phyloP scores from a whole-genome alignment of 2,113 vertebrate species.

The Macaca nemestrina region DNA sequence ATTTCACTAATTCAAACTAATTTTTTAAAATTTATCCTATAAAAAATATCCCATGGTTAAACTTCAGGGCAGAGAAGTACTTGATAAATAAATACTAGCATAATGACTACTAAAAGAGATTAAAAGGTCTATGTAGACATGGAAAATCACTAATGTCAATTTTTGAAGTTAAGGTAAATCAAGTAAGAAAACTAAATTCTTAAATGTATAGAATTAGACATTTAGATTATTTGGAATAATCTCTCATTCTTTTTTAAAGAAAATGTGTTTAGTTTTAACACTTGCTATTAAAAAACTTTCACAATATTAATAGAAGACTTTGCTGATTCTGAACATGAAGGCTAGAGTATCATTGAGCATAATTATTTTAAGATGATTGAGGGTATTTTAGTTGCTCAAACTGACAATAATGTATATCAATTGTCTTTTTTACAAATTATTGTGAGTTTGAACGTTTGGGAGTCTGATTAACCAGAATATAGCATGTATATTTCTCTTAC shows the following conservation, averaged over 20 bases:
- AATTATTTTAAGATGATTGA: background rate
- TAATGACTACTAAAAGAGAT: background rate
- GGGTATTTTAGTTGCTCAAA: background rate
- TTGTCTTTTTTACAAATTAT: background rate
- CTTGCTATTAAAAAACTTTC: background rate
- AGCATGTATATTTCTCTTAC: background rate
- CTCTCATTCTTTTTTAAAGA: background rate
- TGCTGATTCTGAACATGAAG: background rate
- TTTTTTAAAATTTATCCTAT: background rate
- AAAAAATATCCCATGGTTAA: background rate
- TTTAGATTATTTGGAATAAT: background rate
- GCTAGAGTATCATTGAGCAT: background rate
- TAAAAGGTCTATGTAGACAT: background rate
- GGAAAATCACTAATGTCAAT: background rate
- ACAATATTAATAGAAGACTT: background rate
- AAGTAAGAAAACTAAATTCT: background rate
- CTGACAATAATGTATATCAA: background rate
- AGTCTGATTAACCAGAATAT: background rate
- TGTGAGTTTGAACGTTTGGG: background rate
- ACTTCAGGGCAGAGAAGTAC: background rate
- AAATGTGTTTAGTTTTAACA: background rate
- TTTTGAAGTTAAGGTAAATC: background rate
- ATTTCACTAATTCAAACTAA: conserved; percentile 25
- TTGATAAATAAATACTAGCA: background rate
- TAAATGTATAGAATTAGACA: background rate